Evolutionary conservation across 2,888 invertebrate species (phyloP), one percentile per base, ranked within the genome.

Genomic region (Agrochola macilenta): DNA sequence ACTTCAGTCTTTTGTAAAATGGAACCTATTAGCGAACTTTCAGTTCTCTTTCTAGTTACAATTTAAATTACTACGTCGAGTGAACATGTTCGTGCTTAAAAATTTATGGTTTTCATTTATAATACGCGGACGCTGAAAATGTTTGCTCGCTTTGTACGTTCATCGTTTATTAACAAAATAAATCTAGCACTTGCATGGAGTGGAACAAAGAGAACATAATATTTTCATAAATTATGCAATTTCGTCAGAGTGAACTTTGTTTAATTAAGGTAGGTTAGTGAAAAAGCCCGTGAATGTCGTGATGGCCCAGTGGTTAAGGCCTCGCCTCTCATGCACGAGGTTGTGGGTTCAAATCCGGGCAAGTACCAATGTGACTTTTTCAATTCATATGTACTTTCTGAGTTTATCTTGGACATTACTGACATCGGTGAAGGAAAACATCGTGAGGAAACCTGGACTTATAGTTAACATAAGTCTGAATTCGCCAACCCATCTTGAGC

Each of bases 41-140:
- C 23, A 5, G 20, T 35, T 35, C 60, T 14, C 52, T 39, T 69
- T 58, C 20, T 20, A 60, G n/a, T 69, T 74, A 23, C 17, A 74
- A 74, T 70, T 80, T 61, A 61, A 71, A 63, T 79, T 46, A 57
- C 8, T 35, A 54, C 54, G 63, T 72, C 52, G 26, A 63, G 52
- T 30, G 39, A 69, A 75, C 68, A 52, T 76, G 72, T 73, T 75
- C 35, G 9, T 69, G 58, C 46, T 64, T 66, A 52, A 58, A 61
- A 70, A 74, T 70, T 26, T 43, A 78, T 52, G 26, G 57, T 73
- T 72, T 73, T 66, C 65, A 60, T 73, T 79, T 64, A 26, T 52
- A 63, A 60, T 9, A 30, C n/a, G 30, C 2, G 23, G 26, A 26
- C 65, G 46, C 3, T 30, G 64, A 26, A 63, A 70, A 63, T 35